A percentile compares a stretch with the other conserved stretches of the same genome.
phyloP scores from a whole-genome alignment of 2,113 vertebrate genomes.

The Phyllopteryx taeniolatus region DNA sequence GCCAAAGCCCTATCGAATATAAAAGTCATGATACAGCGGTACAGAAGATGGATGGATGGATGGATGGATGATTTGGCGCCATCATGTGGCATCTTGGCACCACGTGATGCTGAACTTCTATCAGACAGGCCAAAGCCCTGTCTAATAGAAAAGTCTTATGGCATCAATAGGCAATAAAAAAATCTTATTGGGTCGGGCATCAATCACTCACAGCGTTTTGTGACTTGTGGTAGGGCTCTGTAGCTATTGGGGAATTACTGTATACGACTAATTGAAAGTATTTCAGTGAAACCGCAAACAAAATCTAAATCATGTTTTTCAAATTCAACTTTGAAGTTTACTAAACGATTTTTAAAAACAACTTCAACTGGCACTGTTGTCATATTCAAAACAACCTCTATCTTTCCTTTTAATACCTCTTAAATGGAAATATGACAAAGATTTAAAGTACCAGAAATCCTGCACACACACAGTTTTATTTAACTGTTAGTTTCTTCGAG shows the following conservation, averaged over 20 bases:
- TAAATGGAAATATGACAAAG: conserved; percentile 4
- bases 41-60: too few relatives aligned
- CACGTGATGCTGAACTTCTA: too few relatives aligned
- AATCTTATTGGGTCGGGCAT: too few relatives aligned
- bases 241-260: background rate
- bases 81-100: too few relatives aligned
- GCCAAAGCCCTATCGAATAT: background rate
- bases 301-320: conserved; percentile 13
- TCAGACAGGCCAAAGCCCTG: background rate
- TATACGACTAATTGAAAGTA: background rate
- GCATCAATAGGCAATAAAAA: background rate
- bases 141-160: background rate
- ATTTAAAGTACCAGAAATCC: conserved; percentile 16
- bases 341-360: background rate
- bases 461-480: conserved; percentile 8
- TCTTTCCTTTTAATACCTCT: background rate
- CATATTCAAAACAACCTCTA: conserved; percentile 1
- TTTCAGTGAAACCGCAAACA: conserved; percentile 1
- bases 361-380: background rate
- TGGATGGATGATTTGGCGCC: too few relatives aligned
- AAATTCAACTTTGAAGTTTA: conserved; percentile 2
- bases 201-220: background rate
- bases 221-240: background rate
- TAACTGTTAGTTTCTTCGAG: conserved; percentile 3
- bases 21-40: too few relatives aligned